Evolutionary conservation across 2,888 invertebrate species (phyloP).

Genomic region (Bombylius major): DNA sequence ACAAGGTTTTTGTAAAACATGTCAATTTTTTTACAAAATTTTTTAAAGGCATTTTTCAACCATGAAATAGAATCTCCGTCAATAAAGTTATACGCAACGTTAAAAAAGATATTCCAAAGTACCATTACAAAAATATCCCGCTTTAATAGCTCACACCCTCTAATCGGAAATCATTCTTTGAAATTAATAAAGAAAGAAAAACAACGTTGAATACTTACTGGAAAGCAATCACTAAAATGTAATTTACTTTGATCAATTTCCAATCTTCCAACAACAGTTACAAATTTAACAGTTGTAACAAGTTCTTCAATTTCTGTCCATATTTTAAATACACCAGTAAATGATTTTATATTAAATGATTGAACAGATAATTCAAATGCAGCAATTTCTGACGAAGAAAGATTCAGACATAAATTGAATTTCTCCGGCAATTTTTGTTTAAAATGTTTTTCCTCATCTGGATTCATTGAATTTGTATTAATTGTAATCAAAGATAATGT

Average conservation of each 20-base stretch:
- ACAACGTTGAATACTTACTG: slow-evolving; percentile 42
- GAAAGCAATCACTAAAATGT: slow-evolving; percentile 66
- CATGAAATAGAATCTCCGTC: no score
- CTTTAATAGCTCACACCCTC: no score
- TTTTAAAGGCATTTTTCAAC: no score
- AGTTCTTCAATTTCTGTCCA: slow-evolving; percentile 57
- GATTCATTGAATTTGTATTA: not conserved
- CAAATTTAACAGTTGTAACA: slow-evolving; percentile 57
- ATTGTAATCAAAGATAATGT: not conserved
- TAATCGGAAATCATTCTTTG: not conserved
- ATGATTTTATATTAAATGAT: slow-evolving; percentile 52
- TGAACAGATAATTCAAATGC: slow-evolving; percentile 54
- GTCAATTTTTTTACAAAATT: no score
- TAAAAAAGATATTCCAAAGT: no score
- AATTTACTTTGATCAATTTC: slow-evolving; percentile 54
- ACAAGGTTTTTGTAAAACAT: not conserved
- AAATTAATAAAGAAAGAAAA: not conserved
- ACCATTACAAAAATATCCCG: no score
- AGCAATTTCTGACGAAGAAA: slow-evolving; percentile 25
- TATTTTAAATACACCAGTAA: slow-evolving; percentile 57
- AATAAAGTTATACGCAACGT: no score
- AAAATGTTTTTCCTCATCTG: not conserved
- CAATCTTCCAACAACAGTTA: slow-evolving; percentile 61
- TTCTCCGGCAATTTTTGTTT: not conserved
- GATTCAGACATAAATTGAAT: slow-evolving; percentile 22